Evolutionary conservation across 2,113 vertebrate species (phyloP), one percentile per base, ranked within the genome.

Genomic region (Charina bottae): DNA sequence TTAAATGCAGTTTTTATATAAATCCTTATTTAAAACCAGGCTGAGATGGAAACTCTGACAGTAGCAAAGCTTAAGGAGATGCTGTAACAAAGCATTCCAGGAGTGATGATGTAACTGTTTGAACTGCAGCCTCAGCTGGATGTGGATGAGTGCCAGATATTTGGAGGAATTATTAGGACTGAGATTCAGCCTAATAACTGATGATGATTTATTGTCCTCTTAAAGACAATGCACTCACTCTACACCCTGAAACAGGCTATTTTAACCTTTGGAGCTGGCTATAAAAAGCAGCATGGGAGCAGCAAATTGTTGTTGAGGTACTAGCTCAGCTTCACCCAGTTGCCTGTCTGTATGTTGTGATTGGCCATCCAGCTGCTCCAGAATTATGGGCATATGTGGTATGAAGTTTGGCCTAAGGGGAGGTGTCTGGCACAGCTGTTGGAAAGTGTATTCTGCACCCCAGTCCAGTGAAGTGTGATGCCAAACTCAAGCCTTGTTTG

Each of bases 1-100:
- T 0, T 0, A 93, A 92, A 92, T 93, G 95, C 94, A 54, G 64
- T 90, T 94, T 3, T 93, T 55, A 93, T 94, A 7, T 92, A 62
- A 93, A 93, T 90, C 93, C 62, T 92, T 5, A 0, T 15, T 83
- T 60, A 78, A 83, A 87, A 88, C 3, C 6, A 7, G 54, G 91
- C 93, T 88, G 93, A 94, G 87, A 90, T 9, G 91, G 93, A 93
- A 96, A 94, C 1, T 89, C 93, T 89, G 8, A 95, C 72, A 68
- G 24, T 56, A 13, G 49, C 64, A 42, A 6, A 33, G 17, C 54
- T 78, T 83, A 33, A 6, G 6, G 86, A 37, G 93, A 93, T 89
- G 88, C 92, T 72, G 0, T 42, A 95, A 95, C 93, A 42, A 95
- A 94, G 6, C 95, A 94, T 97, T 96, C 95, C 96, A 93, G 86